Evolutionary conservation across 2,888 invertebrate genomes (phyloP).

Genomic region (Megaustenia siamemsis): DNA sequence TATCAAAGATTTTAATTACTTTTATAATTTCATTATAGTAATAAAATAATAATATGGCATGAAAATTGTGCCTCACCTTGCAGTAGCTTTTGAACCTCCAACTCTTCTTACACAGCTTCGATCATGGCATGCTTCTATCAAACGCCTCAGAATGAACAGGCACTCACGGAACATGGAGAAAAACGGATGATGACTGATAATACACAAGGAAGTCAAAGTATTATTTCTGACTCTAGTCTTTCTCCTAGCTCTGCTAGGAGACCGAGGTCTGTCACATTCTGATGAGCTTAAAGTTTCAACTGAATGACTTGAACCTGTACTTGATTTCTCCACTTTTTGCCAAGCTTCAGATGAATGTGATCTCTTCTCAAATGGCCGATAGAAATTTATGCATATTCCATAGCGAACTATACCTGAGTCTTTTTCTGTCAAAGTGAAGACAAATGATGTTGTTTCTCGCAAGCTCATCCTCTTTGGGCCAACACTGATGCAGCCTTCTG

Average conservation of each 20-base stretch:
- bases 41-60: too few relatives aligned
- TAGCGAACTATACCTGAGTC: constrained; percentile 91
- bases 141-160: constrained; percentile 94
- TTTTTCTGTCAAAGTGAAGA: constrained; percentile 98
- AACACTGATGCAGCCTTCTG: constrained; percentile 94
- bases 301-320: constrained; percentile 60
- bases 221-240: constrained; percentile 85
- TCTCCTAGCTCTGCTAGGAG: constrained; percentile 72
- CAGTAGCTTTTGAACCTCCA: constrained; percentile 90
- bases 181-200: constrained; percentile 99
- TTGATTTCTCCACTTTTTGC: constrained; percentile 66
- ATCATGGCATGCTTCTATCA: constrained; percentile 98
- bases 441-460: constrained; percentile 96
- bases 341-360: constrained; percentile 61
- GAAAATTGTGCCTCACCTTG: constrained; percentile 84
- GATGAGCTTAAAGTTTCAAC: constrained; percentile 64
- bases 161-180: constrained; percentile 99
- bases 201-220: constrained; percentile 96
- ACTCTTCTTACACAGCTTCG: constrained; percentile 87
- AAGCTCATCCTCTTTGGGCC: constrained; percentile 86
- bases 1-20: not conserved
- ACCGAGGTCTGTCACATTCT: constrained; percentile 67
- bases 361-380: constrained; percentile 87
- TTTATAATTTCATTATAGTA: too few relatives aligned
- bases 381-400: constrained; percentile 99